Percentiles rank a stretch among this genome's conserved stretches.
Conservation (phyloP, 2,797 vertebrate species). For the Poeciliopsis paucimaculata region DNA sequence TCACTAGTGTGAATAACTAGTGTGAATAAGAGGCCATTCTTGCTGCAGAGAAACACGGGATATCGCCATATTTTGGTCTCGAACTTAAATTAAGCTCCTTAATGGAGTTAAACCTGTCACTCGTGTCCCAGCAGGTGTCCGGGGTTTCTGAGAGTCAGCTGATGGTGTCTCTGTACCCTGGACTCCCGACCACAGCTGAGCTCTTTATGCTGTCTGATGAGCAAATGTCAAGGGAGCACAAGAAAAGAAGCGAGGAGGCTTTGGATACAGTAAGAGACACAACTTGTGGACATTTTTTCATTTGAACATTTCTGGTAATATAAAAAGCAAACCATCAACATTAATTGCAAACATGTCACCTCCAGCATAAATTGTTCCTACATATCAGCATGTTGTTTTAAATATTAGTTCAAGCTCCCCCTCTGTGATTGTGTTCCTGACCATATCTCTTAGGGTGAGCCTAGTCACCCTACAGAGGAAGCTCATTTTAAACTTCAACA, state of each 20-base stretch:
- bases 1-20: slow-evolving; percentile 15
- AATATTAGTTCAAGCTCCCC: neutral
- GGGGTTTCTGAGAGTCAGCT: slow-evolving; percentile 88
- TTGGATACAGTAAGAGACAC: slow-evolving; percentile 84
- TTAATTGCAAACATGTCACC: neutral
- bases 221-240: slow-evolving; percentile 82
- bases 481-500: neutral
- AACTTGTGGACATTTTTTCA: neutral
- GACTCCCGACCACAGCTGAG: slow-evolving; percentile 92
- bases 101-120: slow-evolving; percentile 7
- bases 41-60: neutral
- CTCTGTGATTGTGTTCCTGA: neutral
- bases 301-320: neutral
- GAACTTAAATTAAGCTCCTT: slow-evolving; percentile 12
- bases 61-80: slow-evolving; percentile 1
- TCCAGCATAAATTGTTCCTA: neutral
- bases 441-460: neutral
- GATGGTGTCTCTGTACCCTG: slow-evolving; percentile 92
- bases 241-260: slow-evolving; percentile 83
- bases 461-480: neutral
- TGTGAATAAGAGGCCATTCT: slow-evolving; percentile 18
- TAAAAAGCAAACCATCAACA: neutral
- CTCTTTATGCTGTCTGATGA: slow-evolving; percentile 91
- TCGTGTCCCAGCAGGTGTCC: slow-evolving; percentile 81
- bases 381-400: neutral